Evolutionary conservation across 2,797 vertebrate species (phyloP), one percentile per base, ranked within the genome.

Genomic region (Mormyrops boulengeri): DNA sequence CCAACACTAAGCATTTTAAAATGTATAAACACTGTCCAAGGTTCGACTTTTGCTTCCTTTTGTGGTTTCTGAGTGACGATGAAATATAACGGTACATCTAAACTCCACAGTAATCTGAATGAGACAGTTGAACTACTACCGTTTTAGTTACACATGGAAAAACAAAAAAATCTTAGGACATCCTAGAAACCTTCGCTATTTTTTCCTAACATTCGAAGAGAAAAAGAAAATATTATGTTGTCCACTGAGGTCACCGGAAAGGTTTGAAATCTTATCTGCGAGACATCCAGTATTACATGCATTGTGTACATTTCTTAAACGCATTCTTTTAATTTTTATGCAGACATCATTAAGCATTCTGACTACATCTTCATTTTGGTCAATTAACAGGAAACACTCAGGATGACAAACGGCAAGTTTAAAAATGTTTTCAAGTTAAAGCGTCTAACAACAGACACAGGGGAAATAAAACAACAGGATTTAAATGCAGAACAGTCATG

Each of bases 1-100:
- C 88, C 89, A 89, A 90, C 57, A 82, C 53, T 88, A 41, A 89
- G 34, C 55, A 7, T 88, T 91, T 89, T 89, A 89, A 91, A 89
- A 90, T 86, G 91, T 30, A 60, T 60, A 89, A 82, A 66, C 57
- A 86, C 44, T 41, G 50, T 62, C 77, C 57, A 19, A 85, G 57
- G 19, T 38, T 41, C 0, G 47, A 73, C 53, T 44, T 38, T 77
- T 84, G 57, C 85, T 30, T 60, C 38, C 30, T 73, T 82, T 53
- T 62, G 52, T 44, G 41, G 55, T 50, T 55, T 88, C 38, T 47
- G 52, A 57, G 3, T 50, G 30, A 50, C 38, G 19, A 34, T 47
- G 41, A 30, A 62, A 62, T 49, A 49, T 19, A 47, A 2, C 85
- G 2, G 49, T 87, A 77, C 85, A 77, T 55, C 17, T 87, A 41